A percentile compares a stretch with the other conserved stretches of the same genome.
Conservation (phyloP, 2,797 vertebrate species). For the Pagetopsis macropterus region DNA sequence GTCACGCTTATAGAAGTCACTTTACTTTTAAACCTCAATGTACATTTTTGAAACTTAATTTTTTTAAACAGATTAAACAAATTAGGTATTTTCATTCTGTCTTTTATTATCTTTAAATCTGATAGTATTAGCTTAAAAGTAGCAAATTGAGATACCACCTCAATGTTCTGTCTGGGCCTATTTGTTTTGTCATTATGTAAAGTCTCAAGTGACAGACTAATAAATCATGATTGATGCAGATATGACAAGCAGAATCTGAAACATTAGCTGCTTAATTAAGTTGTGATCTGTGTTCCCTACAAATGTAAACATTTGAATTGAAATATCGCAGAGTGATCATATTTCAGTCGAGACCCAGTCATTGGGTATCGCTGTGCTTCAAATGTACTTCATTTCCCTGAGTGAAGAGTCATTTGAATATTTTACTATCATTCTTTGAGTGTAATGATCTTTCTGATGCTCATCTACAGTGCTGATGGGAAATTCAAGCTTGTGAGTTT, state of each 20-base stretch:
- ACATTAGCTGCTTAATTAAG: constrained; percentile 5
- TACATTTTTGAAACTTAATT: neutral
- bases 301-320: constrained; percentile 47
- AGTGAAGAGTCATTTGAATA: constrained; percentile 54
- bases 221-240: constrained; percentile 4
- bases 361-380: constrained; percentile 19
- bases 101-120: neutral
- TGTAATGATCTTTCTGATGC: constrained; percentile 68
- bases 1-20: neutral
- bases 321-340: constrained; percentile 21
- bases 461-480: constrained; percentile 56
- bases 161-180: neutral
- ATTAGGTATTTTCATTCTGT: neutral
- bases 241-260: constrained; percentile 1
- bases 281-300: constrained; percentile 22
- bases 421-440: constrained; percentile 50
- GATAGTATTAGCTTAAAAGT: neutral
- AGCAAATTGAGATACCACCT: neutral
- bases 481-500: constrained; percentile 63
- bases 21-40: neutral
- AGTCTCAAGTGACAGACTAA: neutral
- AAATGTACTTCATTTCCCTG: constrained; percentile 32
- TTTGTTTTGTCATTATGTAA: neutral
- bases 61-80: neutral
- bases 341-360: constrained; percentile 19